Base-by-base conservation (phyloP, 2,113 vertebrate species). In the Malurus melanocephalus region DNA sequence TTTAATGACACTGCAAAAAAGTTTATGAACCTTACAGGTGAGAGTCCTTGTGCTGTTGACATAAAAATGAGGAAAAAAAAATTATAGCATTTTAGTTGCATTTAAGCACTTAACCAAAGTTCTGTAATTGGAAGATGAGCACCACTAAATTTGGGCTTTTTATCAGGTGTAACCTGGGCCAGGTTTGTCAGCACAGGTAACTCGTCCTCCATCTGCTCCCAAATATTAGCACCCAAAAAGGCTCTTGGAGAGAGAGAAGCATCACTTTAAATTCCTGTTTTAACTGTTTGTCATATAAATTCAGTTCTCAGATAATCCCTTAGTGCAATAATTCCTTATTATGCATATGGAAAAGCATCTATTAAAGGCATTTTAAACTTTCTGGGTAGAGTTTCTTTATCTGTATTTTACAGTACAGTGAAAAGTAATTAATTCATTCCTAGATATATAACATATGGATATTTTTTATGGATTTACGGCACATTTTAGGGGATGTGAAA, bases 401-500 rank as follows among this genome's bases (percentile, higher is more conserved):
- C 78, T 89, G 87, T 85, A 53, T 87, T 93, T 95, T 93, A 88
- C 85, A 90, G 89, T 87, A 76, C 28, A 66, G 74, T 79, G 78
- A 84, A 92, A 93, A 89, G n/a, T 69, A 92, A 95, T 95, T 93
- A 94, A 92, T 95, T 91, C 62, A 69, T 65, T 90, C 55, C 26
- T 57, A 85, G 95, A 92, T 92, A 51, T 87, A 72, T 71, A 94
- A 64, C 88, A 93, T 92, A 95, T 94, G 92, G 92, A 68, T 93
- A 72, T 8, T 90, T 92, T 91, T 85, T 61, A 71, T 61, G 84
- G 74, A 90, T 90, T 93, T 87, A 82, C 85, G 48, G 74, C 74
- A 92, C 71, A 93, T 92, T 94, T 89, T 90, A 90, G 27, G 28
- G 62, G 43, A 90, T 87, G 71, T 90, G 81, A 76, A 85, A 93